phyloP scores from a whole-genome alignment of 2,888 invertebrate species.

The Carcina quercana region DNA sequence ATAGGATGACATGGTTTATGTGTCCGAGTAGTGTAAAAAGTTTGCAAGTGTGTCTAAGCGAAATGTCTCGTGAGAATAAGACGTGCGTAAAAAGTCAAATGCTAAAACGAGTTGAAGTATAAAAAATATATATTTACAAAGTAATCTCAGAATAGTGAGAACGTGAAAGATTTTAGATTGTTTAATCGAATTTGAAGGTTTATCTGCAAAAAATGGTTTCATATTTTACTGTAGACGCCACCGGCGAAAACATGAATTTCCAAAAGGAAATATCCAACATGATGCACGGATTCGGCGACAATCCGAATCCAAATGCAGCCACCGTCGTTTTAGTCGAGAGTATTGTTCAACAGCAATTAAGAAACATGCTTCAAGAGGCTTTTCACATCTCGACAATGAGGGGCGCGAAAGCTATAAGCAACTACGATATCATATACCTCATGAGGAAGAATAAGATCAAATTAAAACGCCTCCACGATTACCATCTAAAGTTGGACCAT shows the following conservation, averaged over 20 bases:
- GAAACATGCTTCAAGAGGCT: constrained; percentile 84
- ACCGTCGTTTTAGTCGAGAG: constrained; percentile 90
- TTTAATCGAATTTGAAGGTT: not conserved
- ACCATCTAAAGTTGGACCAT: constrained; percentile 76
- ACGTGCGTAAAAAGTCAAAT: too few relatives aligned
- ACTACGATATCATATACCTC: constrained; percentile 85
- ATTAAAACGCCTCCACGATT: constrained; percentile 83
- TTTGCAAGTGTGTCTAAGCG: too few relatives aligned
- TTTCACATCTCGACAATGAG: constrained; percentile 78
- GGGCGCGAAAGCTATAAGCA: constrained; percentile 71
- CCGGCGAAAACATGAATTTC: constrained; percentile 56
- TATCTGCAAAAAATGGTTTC: constrained; percentile 39
- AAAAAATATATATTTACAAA: too few relatives aligned
- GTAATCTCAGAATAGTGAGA: not conserved
- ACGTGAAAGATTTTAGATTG: too few relatives aligned
- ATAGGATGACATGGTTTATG: too few relatives aligned
- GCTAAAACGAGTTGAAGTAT: too few relatives aligned
- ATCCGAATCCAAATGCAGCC: constrained; percentile 84
- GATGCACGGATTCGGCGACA: constrained; percentile 97
- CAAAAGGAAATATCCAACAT: constrained; percentile 86
- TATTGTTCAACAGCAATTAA: constrained; percentile 87
- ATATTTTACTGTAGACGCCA: constrained; percentile 50
- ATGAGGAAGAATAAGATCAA: constrained; percentile 88
- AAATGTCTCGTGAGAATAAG: too few relatives aligned
- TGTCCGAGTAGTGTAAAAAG: too few relatives aligned